phyloP scores from a whole-genome alignment of 2,113 vertebrate species.

The zebrafish (Danio rerio) region DNA sequence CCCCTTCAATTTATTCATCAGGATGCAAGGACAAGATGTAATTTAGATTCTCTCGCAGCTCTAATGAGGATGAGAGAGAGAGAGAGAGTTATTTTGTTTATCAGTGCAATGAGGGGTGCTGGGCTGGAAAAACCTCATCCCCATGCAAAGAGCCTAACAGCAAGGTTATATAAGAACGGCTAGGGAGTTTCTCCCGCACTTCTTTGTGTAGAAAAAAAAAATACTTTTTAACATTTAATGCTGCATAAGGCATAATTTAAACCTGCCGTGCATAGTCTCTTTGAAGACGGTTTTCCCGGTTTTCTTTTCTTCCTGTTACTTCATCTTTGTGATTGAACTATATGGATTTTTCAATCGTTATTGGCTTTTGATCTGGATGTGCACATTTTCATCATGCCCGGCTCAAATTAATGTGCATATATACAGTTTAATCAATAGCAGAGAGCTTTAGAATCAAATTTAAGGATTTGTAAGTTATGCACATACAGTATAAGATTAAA shows the following conservation, averaged over 20 bases:
- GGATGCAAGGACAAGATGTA: constrained; percentile 51
- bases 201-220: constrained; percentile 23
- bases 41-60: constrained; percentile 53
- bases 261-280: neutral
- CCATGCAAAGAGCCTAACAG: constrained; percentile 41
- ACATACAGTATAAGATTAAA: too few species aligned
- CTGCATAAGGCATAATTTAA: constrained; percentile 32
- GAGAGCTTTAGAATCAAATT: too few species aligned
- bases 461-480: too few species aligned
- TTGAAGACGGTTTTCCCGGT: constrained; percentile 26
- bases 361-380: neutral
- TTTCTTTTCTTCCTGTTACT: neutral
- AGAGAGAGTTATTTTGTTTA: constrained; percentile 29
- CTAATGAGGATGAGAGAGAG: constrained; percentile 43
- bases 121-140: constrained; percentile 39
- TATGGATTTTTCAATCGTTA: constrained; percentile 9
- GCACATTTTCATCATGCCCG: too few species aligned
- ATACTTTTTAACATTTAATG: constrained; percentile 52
- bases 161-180: constrained; percentile 38
- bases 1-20: constrained; percentile 52
- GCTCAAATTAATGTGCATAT: neutral
- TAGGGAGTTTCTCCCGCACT: constrained; percentile 43
- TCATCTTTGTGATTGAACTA: neutral
- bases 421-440: neutral
- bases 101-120: constrained; percentile 40